Base-by-base conservation (phyloP, 2,113 vertebrate genomes). In the Calypte anna region DNA sequence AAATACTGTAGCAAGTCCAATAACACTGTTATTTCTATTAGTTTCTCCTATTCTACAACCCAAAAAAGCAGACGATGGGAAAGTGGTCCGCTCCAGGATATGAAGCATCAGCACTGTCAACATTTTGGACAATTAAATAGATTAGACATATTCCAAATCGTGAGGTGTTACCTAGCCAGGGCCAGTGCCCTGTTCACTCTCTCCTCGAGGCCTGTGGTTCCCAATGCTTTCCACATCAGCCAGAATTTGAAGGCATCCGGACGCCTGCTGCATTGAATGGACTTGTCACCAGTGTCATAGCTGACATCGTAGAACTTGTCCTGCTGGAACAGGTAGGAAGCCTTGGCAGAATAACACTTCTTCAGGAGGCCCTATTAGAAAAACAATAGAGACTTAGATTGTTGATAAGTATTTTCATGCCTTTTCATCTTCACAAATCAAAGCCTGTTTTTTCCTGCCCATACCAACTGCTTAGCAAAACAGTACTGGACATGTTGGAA, bases 141-240 rank as follows among this genome's bases (percentile, higher is more conserved):
- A 46, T 6, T 0, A 50, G 33, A 73, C 27, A 69, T 3, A 31
- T 30, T 53, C 12, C 54, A 62, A 69, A 44, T 8, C 7, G 20
- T 10, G 50, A 77, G 38, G 27, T 2, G 4, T 22, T 95, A 99
- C 98, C 98, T 98, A 23, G 98, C 97, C 92, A 98, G 96, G 62
- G 98, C 97, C 66, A 99, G 97, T 8, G 98, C 98, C 48, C 98
- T 97, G 75, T 99, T 98, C 20, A 99, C 98, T 96, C 98, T 98
- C 50, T 98, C 97, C 91, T 98, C 98, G 3, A 99, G 98, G 79
- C 97, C 98, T 7, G 40, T 76, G 16, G 98, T 98, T 73, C 98
- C 98, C 94, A 98, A 8, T 3, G 98, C 98, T 87, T 99, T 99
- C 98, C 98, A 99, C 91, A 98, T 98, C 94, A 99, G 97, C 98